These are phyloP conservation scores for Neofelis nebulosa DNA, from an alignment of 2,113 vertebrate species.

Conservation along the genomic window DNA sequence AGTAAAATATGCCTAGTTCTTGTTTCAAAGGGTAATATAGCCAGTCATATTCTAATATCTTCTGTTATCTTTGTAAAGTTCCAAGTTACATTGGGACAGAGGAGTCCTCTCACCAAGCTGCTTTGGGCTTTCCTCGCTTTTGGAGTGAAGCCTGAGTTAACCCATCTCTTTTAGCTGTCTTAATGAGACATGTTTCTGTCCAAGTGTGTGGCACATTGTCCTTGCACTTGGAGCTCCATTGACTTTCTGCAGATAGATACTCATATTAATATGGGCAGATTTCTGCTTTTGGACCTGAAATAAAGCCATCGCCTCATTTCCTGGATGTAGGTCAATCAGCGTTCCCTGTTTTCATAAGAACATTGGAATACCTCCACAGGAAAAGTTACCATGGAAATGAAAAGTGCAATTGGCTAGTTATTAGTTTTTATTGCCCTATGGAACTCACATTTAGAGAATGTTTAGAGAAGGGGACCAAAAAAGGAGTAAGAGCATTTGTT, in stretches of 20 bases:
- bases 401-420: conserved; percentile 39
- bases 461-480: conserved; percentile 44
- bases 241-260: conserved; percentile 27
- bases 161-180: background rate
- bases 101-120: background rate
- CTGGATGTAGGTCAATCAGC: conserved; percentile 15
- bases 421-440: conserved; percentile 43
- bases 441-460: conserved; percentile 18
- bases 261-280: background rate
- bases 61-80: background rate
- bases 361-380: conserved; percentile 37
- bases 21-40: conserved; percentile 12
- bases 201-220: background rate
- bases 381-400: conserved; percentile 58
- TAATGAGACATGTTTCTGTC: background rate
- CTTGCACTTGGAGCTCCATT: background rate
- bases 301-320: conserved; percentile 66
- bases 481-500: conserved; percentile 40
- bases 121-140: background rate
- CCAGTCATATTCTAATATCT: background rate
- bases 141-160: background rate
- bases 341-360: conserved; percentile 44
- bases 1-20: conserved; percentile 41
- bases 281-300: conserved; percentile 45
- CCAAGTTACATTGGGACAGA: background rate